Conservation (phyloP, 2,797 vertebrate genomes). For the Molossus molossus region DNA sequence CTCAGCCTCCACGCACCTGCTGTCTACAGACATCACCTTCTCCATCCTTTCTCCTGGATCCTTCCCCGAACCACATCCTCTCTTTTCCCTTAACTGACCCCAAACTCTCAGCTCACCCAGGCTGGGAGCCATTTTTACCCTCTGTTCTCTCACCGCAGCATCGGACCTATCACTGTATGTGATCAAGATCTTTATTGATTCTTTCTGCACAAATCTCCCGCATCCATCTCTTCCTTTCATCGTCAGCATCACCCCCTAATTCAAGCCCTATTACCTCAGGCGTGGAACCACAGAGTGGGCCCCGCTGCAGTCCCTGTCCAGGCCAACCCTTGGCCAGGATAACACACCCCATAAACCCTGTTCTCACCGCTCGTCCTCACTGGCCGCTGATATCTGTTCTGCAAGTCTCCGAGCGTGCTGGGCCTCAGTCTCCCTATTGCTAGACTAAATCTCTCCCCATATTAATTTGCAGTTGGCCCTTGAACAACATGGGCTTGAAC, state of each 20-base stretch:
- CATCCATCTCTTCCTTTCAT: conserved; percentile 1
- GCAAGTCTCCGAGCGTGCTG: background rate
- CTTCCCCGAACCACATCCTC: background rate
- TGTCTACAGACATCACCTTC: background rate
- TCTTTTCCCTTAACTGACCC: conserved; percentile 14
- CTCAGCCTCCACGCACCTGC: background rate
- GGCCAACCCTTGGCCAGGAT: background rate
- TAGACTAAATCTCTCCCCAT: background rate
- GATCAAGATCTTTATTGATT: background rate
- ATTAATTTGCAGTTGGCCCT: background rate
- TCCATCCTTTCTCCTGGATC: background rate
- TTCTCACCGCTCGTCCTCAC: background rate
- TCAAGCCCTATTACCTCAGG: background rate
- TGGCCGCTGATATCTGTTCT: background rate
- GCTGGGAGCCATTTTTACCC: conserved; percentile 16
- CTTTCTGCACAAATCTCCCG: background rate
- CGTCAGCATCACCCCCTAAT: background rate
- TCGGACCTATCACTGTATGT: background rate
- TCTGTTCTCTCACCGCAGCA: background rate
- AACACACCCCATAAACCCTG: background rate
- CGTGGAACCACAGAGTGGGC: background rate
- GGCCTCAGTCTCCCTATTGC: background rate
- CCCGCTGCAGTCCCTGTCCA: background rate
- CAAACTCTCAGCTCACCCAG: conserved; percentile 20
- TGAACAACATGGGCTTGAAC: background rate